These are phyloP conservation scores for Petrolisthes manimaculis DNA, from an alignment of 2,888 invertebrate species.

Conservation along the genomic window DNA sequence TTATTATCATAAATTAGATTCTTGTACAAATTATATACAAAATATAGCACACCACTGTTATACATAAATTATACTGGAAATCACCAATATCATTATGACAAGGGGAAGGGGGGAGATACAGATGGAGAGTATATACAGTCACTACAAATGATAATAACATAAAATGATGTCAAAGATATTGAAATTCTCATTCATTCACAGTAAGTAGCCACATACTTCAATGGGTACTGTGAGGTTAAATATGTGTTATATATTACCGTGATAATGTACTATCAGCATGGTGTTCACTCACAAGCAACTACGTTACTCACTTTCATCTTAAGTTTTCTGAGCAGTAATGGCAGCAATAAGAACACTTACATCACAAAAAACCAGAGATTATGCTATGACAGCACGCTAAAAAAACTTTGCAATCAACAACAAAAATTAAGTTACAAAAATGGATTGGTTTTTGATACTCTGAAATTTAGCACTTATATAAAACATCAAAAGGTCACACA, in stretches of 20 bases:
- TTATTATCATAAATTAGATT: constrained; percentile 64
- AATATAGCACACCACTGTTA: constrained; percentile 63
- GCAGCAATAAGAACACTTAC: background rate
- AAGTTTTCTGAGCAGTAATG: background rate
- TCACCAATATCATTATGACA: constrained; percentile 61
- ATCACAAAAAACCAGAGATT: background rate
- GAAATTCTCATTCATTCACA: constrained; percentile 9
- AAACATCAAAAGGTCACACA: constrained; percentile 37
- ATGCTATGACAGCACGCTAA: too few relatives aligned
- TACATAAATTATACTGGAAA: constrained; percentile 60
- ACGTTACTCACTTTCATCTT: background rate
- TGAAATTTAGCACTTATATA: constrained; percentile 9
- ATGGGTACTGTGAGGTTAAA: background rate
- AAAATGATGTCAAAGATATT: constrained; percentile 18
- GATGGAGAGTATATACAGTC: constrained; percentile 40
- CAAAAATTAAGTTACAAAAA: too few relatives aligned
- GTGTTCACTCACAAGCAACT: background rate
- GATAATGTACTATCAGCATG: background rate
- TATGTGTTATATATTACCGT: background rate
- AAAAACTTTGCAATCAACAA: too few relatives aligned
- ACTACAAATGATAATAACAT: constrained; percentile 38
- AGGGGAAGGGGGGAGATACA: constrained; percentile 38
- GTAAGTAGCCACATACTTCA: constrained; percentile 5
- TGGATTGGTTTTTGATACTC: too few relatives aligned
- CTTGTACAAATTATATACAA: constrained; percentile 65